These are phyloP conservation scores for Stictonetta naevosa DNA, from an alignment of 2,113 vertebrate species.

Conservation along the genomic window DNA sequence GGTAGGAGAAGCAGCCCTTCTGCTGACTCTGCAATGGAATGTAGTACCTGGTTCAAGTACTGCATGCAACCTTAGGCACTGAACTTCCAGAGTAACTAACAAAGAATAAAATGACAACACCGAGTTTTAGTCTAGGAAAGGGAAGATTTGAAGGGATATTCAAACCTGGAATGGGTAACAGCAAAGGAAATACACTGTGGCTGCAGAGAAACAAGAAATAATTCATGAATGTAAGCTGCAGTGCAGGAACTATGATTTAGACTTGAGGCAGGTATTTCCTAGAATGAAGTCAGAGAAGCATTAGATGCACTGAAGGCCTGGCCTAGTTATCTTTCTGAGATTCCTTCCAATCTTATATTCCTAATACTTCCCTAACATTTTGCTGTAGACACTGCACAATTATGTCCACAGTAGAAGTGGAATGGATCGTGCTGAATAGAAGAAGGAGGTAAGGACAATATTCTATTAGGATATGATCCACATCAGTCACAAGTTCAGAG, in stretches of 20 bases:
- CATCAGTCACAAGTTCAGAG: background rate
- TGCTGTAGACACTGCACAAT: background rate
- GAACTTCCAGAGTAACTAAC: background rate
- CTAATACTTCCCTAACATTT: background rate
- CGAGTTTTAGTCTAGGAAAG: background rate
- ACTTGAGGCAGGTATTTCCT: background rate
- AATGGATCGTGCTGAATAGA: background rate
- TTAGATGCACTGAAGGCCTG: accelerated
- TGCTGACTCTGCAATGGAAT: background rate
- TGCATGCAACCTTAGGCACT: background rate
- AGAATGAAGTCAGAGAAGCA: background rate
- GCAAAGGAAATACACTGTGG: background rate
- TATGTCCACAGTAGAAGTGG: background rate
- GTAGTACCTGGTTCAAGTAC: background rate
- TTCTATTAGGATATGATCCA: background rate
- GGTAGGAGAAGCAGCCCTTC: background rate
- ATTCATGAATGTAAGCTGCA: background rate
- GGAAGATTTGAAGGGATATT: background rate
- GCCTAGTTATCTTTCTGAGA: background rate
- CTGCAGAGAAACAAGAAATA: background rate
- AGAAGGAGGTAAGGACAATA: background rate
- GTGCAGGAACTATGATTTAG: background rate
- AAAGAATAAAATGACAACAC: background rate
- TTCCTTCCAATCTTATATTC: background rate
- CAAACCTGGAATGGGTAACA: background rate